phyloP scores from a whole-genome alignment of 2,888 invertebrate genomes.

The Tetramorium bicarinatum region DNA sequence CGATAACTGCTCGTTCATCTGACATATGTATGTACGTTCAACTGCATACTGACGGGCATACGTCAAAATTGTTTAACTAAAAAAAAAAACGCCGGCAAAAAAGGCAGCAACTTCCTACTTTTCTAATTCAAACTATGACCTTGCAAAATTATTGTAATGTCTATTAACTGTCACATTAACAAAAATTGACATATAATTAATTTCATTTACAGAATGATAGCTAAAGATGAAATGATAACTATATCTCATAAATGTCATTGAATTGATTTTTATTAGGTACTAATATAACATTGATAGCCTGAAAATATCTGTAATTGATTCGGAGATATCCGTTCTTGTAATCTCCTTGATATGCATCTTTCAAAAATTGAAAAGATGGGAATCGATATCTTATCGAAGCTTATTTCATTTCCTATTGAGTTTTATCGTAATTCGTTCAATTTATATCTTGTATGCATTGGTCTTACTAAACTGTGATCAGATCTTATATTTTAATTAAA shows the following conservation, averaged over 20 bases:
- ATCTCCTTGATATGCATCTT: not conserved
- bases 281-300: not conserved
- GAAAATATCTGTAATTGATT: not conserved
- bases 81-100: constrained; percentile 14
- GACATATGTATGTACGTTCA: constrained; percentile 50
- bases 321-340: not conserved
- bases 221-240: not conserved
- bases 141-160: not conserved
- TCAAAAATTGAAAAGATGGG: not conserved
- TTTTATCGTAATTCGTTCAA: not conserved
- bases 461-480: not conserved
- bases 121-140: not conserved
- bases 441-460: not conserved
- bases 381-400: not conserved
- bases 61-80: constrained; percentile 44
- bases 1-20: constrained; percentile 72
- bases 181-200: not conserved
- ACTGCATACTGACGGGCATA: constrained; percentile 35
- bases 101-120: not conserved
- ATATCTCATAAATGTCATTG: not conserved
- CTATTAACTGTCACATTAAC: not conserved
- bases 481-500: constrained; percentile 1
- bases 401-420: constrained; percentile 25
- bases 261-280: not conserved
- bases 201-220: not conserved